These are phyloP conservation scores for Melipona quadrifasciata DNA, from an alignment of 1,140 invertebrate species.

Conservation along the genomic window DNA sequence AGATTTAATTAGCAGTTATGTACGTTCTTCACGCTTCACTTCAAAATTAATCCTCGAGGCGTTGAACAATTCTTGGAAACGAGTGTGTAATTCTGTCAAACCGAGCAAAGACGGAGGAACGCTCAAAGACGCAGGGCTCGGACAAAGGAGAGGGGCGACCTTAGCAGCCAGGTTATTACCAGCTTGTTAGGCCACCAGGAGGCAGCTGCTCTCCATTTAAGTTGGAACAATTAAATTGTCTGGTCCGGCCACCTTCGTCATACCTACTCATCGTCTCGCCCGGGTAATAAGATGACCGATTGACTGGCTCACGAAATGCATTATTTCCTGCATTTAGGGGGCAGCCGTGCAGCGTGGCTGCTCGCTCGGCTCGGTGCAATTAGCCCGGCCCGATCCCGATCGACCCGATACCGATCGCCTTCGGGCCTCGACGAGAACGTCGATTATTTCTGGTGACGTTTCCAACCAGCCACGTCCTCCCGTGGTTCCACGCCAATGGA, in stretches of 20 bases:
- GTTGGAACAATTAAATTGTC: constrained; percentile 81
- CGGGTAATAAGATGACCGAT: constrained; percentile 61
- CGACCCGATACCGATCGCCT: constrained; percentile 7
- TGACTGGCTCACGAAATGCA: constrained; percentile 49
- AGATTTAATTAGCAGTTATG: too few species aligned
- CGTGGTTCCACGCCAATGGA: background rate
- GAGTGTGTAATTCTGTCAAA: too few species aligned
- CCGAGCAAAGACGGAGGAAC: too few species aligned
- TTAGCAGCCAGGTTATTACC: constrained; percentile 77
- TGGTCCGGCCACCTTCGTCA: constrained; percentile 55
- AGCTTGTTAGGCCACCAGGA: constrained; percentile 78
- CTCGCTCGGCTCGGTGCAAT: constrained; percentile 51
- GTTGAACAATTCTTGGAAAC: too few species aligned
- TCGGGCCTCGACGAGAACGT: background rate
- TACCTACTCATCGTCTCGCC: constrained; percentile 55
- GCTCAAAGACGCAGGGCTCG: too few species aligned
- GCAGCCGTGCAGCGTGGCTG: background rate
- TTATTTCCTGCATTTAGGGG: constrained; percentile 58
- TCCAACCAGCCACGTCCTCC: constrained; percentile 7
- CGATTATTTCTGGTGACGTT: constrained; percentile 50
- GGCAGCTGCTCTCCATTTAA: constrained; percentile 80
- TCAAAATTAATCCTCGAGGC: too few species aligned
- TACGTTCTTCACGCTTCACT: too few species aligned
- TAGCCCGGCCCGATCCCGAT: constrained; percentile 35
- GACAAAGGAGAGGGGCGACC: constrained; percentile 42